Evolutionary conservation across 2,113 vertebrate genomes (phyloP).

Genomic region (Circaetus gallicus): DNA sequence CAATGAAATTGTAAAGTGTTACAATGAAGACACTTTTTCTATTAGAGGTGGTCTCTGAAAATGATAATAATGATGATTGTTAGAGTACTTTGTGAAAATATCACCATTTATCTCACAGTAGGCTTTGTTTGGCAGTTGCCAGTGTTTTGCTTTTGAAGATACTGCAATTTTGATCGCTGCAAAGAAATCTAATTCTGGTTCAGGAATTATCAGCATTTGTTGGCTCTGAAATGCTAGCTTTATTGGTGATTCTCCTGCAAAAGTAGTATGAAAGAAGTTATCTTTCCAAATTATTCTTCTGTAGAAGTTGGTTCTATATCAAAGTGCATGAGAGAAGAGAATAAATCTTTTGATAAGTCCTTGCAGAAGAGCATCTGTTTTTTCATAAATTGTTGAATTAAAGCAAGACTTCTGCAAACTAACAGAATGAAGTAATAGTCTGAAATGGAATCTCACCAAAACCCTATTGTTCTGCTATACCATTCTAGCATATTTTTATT

Average conservation of each 20-base stretch:
- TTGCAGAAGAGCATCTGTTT: not conserved
- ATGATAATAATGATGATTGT: not conserved
- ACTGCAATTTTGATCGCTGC: not conserved
- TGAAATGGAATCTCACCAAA: not conserved
- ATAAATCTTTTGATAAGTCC: not conserved
- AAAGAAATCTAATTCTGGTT: not conserved
- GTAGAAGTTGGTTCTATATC: not conserved
- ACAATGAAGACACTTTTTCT: not conserved
- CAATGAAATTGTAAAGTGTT: not conserved
- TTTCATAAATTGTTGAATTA: not conserved
- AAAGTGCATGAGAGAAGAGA: not conserved
- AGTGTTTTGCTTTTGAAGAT: not conserved
- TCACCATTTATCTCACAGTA: not conserved
- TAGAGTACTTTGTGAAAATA: not conserved
- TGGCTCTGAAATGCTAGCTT: not conserved
- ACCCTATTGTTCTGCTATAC: not conserved
- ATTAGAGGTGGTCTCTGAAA: not conserved
- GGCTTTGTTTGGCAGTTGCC: not conserved
- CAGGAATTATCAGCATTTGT: not conserved
- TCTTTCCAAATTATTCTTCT: not conserved
- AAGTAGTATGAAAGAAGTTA: not conserved
- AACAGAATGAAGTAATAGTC: not conserved
- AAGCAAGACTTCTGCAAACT: not conserved
- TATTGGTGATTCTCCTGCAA: not conserved
- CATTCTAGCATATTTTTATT: not conserved